Percentiles rank a stretch among this genome's conserved stretches.
phyloP scores from a whole-genome alignment of 2,888 invertebrate species.

The Carpatolechia fugitivella region DNA sequence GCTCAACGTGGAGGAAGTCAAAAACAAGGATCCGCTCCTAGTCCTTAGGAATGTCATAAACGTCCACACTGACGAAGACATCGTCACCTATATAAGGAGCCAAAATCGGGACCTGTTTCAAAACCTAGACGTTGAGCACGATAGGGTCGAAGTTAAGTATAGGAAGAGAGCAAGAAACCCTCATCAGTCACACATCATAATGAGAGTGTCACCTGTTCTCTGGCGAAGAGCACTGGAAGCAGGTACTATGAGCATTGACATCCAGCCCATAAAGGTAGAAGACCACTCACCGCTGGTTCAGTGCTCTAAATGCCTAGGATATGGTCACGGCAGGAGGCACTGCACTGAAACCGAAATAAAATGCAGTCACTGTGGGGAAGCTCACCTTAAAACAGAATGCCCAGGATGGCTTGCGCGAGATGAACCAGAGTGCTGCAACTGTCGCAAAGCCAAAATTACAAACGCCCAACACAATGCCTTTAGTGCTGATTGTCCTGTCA shows the following conservation, averaged over 20 bases:
- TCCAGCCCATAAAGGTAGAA: too few species aligned
- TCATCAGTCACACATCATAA: neutral
- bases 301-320: too few species aligned
- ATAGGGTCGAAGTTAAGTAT: neutral
- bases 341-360: slow-evolving; percentile 1
- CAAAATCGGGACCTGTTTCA: neutral
- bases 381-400: neutral
- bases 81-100: neutral
- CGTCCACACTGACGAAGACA: neutral
- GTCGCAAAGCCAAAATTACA: neutral
- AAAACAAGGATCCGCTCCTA: neutral
- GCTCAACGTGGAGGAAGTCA: neutral
- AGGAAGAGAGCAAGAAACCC: neutral
- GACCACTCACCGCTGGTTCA: too few species aligned
- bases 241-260: neutral
- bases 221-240: neutral
- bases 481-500: neutral
- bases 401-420: neutral
- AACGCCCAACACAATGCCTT: slow-evolving; percentile 8
- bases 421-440: slow-evolving; percentile 11
- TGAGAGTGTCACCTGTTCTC: neutral
- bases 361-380: slow-evolving; percentile 16
- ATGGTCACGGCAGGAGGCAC: too few species aligned
- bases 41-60: neutral
- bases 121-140: neutral